Percentiles rank a stretch among this genome's conserved stretches.
phyloP scores from a whole-genome alignment of 30 jellyfish, hydroid and myxozoan species.

The Catostylus mosaicus region DNA sequence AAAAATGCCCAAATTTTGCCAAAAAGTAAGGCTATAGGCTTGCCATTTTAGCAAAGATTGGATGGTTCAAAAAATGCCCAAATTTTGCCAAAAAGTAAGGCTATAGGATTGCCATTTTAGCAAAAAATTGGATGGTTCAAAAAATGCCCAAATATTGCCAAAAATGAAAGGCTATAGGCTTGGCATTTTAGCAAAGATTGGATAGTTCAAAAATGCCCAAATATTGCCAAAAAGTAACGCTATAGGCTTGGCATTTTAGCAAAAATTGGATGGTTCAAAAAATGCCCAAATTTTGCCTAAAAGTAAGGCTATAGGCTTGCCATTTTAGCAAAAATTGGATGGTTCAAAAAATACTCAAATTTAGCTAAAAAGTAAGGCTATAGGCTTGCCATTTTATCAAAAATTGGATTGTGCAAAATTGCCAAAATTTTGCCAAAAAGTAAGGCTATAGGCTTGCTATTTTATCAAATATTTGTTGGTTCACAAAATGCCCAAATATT shows the following conservation, averaged over 20 bases:
- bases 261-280: background rate
- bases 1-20: background rate
- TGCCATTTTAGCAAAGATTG: background rate
- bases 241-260: background rate
- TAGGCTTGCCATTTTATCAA: background rate
- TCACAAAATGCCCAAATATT: background rate
- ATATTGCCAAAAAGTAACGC: background rate
- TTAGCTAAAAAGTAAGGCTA: background rate
- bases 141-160: background rate
- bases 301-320: constrained; percentile 16
- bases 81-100: background rate
- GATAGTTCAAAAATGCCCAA: background rate
- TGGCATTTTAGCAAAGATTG: too few relatives aligned
- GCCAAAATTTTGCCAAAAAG: background rate
- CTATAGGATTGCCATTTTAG: background rate
- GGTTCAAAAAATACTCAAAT: too few relatives aligned
- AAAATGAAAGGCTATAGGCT: background rate
- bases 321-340: too few relatives aligned
- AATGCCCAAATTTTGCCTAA: background rate
- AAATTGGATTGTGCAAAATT: background rate
- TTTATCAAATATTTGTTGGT: too few relatives aligned
- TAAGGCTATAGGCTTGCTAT: background rate
- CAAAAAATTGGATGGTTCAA: too few relatives aligned
- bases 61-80: background rate
- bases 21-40: constrained; percentile 1